Conservation (phyloP, 1,140 invertebrate species). For the Drosophila tani region DNA sequence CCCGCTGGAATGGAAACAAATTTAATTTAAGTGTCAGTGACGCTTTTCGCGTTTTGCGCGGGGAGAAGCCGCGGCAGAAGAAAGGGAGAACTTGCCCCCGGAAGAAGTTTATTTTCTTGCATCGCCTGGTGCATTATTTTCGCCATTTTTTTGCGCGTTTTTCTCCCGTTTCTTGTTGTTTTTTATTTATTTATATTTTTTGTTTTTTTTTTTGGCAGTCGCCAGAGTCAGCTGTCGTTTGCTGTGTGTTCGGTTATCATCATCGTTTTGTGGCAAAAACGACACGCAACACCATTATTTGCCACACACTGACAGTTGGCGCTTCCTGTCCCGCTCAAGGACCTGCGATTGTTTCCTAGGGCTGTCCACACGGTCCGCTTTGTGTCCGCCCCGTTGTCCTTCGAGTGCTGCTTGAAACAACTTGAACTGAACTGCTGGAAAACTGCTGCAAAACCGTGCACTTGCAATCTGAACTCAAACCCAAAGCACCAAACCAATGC, state of each 20-base stretch:
- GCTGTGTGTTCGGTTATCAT: conserved; percentile 61
- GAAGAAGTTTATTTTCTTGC: conserved; percentile 46
- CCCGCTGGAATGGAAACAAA: conserved; percentile 72
- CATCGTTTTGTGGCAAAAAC: conserved; percentile 63
- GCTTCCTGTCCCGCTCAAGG: conserved; percentile 56
- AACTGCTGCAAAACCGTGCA: conserved; percentile 55
- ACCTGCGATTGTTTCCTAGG: conserved; percentile 31
- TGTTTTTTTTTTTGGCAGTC: conserved; percentile 16
- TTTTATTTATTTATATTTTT: not conserved
- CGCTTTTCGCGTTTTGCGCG: conserved; percentile 54
- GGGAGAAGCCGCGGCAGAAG: not conserved
- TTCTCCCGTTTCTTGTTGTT: not conserved
- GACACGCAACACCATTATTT: conserved; percentile 80
- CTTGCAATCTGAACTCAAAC: conserved; percentile 41
- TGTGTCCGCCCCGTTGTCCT: conserved; percentile 51
- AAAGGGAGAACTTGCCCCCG: conserved; percentile 21
- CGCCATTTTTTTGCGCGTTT: conserved; percentile 7
- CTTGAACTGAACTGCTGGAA: conserved; percentile 71
- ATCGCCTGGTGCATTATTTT: conserved; percentile 36
- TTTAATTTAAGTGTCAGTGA: conserved; percentile 80
- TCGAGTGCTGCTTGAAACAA: conserved; percentile 68
- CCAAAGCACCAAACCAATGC: conserved; percentile 2
- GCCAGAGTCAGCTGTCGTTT: conserved; percentile 50
- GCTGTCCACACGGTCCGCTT: conserved; percentile 53
- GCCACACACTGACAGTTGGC: conserved; percentile 75